A percentile compares a stretch with the other conserved stretches of the same genome.
phyloP scores from a whole-genome alignment of 2,888 invertebrate species.

The Orthonychiurus folsomi region DNA sequence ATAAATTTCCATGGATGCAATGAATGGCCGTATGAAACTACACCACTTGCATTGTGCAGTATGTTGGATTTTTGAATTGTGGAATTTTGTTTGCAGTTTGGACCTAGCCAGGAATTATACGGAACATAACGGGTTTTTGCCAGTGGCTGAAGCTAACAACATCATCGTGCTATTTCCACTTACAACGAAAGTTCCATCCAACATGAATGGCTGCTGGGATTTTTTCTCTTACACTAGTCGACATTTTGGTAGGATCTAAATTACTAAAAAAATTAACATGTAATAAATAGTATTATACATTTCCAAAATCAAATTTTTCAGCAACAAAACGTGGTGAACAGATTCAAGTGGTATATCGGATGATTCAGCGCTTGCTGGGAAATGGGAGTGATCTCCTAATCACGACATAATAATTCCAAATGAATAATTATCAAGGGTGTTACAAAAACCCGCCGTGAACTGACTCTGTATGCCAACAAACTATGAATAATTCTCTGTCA shows the following conservation, averaged over 20 bases:
- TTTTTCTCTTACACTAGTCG: constrained; percentile 32
- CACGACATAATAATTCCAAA: no score
- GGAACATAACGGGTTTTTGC: constrained; percentile 30
- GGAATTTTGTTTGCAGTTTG: constrained; percentile 3
- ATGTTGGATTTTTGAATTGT: neutral
- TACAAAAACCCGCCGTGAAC: no score
- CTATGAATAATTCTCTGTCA: no score
- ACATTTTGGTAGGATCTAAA: constrained; percentile 24
- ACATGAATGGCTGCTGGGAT: constrained; percentile 35
- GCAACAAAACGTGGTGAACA: constrained; percentile 32
- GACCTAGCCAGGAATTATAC: constrained; percentile 27
- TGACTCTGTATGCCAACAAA: no score
- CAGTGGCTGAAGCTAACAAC: constrained; percentile 28
- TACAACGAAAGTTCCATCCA: constrained; percentile 25
- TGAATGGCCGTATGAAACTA: constrained; percentile 32
- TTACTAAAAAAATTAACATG: neutral
- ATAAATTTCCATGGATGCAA: constrained; percentile 38
- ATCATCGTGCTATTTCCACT: constrained; percentile 34
- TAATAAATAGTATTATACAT: neutral
- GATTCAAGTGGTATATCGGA: constrained; percentile 26
- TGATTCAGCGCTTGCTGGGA: constrained; percentile 22
- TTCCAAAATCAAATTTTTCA: constrained; percentile 12
- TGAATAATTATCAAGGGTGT: no score
- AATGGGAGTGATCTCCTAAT: no score
- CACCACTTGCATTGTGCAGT: neutral